Evolutionary conservation across 2,113 vertebrate species (phyloP).

Genomic region (Chamaetylas fuelleborni): DNA sequence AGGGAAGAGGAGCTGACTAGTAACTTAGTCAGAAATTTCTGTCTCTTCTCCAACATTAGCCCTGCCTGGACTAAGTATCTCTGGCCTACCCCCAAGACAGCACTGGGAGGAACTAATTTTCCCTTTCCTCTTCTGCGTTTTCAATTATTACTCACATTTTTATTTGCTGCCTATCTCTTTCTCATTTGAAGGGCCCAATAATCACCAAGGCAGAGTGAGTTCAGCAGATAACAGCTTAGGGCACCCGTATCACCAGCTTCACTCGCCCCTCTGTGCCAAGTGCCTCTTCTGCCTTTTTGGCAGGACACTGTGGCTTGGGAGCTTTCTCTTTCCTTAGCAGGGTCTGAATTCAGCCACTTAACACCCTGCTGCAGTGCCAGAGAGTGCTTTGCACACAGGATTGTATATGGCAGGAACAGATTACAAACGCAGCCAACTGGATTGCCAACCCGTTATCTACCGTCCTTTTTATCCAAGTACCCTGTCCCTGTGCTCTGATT

Average conservation of each 20-base stretch:
- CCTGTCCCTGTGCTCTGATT: neutral
- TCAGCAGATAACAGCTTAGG: neutral
- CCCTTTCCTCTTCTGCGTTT: constrained; percentile 8
- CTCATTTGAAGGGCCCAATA: neutral
- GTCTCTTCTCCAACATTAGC: constrained; percentile 21
- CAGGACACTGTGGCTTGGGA: neutral
- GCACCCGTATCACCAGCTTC: rapidly evolving
- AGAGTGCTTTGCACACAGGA: neutral
- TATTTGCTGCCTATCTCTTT: neutral
- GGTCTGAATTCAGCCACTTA: constrained; percentile 16
- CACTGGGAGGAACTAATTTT: neutral
- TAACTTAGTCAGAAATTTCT: constrained; percentile 22
- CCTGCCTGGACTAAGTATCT: neutral
- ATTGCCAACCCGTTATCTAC: neutral
- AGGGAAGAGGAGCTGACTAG: constrained; percentile 18
- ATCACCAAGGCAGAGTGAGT: neutral
- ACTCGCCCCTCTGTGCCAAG: neutral
- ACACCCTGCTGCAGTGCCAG: neutral
- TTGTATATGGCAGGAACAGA: neutral
- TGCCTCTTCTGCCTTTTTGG: neutral
- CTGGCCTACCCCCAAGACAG: neutral
- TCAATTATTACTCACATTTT: neutral
- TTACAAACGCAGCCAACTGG: neutral
- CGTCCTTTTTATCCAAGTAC: neutral
- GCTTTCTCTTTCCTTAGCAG: neutral